Percentiles rank a stretch among this genome's conserved stretches.
phyloP scores from a whole-genome alignment of 2,797 vertebrate genomes.

The Poeciliopsis turneri region DNA sequence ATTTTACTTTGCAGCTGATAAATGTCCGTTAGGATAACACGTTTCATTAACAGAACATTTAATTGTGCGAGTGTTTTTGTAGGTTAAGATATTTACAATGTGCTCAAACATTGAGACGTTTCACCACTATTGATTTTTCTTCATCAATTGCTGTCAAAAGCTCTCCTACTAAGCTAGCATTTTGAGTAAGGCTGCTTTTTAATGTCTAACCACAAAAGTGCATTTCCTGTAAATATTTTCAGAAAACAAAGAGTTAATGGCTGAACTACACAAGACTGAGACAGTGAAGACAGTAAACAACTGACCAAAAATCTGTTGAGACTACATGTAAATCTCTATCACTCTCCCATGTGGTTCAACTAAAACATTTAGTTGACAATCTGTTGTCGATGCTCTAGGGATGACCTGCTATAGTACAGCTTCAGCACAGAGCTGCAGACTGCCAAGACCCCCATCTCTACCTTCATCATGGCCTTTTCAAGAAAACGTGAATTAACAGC shows the following conservation, averaged over 20 bases:
- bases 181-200: background rate
- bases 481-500: slow-evolving; percentile 48
- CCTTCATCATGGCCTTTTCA: slow-evolving; percentile 43
- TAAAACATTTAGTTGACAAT: slow-evolving; percentile 24
- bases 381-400: slow-evolving; percentile 26
- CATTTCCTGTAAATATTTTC: background rate
- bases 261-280: background rate
- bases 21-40: background rate
- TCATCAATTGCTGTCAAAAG: background rate
- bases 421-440: slow-evolving; percentile 14
- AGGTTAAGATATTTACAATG: background rate
- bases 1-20: background rate
- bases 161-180: background rate
- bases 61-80: background rate
- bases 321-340: background rate
- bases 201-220: background rate
- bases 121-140: background rate
- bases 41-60: background rate
- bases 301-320: background rate
- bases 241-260: too few relatives aligned
- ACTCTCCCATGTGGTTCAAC: slow-evolving; percentile 3
- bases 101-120: background rate
- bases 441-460: slow-evolving; percentile 20
- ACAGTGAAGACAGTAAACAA: background rate
- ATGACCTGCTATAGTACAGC: slow-evolving; percentile 18